Evolutionary conservation across 1,140 invertebrate species (phyloP).

Genomic region (Platorchestia sp.): DNA sequence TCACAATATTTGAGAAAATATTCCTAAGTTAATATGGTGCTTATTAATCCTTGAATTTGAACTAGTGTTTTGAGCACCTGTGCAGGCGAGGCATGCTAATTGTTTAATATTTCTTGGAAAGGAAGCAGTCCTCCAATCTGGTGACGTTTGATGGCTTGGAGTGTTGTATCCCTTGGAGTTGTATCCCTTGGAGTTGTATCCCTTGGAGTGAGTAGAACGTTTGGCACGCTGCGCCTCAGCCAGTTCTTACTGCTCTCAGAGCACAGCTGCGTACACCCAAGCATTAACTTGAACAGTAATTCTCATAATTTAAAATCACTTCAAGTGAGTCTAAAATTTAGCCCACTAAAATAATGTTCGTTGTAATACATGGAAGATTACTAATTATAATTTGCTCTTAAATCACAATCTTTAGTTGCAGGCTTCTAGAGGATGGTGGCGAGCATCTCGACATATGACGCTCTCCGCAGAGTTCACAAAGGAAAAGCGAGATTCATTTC

Average conservation of each 20-base stretch:
- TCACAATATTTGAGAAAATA: neutral
- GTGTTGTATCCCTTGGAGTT: too few species aligned
- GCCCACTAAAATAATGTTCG: neutral
- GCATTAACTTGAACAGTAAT: neutral
- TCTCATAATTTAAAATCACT: neutral
- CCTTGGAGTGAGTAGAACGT: neutral
- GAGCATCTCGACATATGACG: neutral
- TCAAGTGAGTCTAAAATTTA: neutral
- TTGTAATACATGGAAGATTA: neutral
- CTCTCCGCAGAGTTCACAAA: neutral
- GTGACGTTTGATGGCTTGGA: neutral
- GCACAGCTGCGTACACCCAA: neutral
- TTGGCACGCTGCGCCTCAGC: neutral
- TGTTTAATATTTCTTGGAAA: neutral
- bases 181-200: neutral
- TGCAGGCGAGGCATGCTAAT: neutral
- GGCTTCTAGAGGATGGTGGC: neutral
- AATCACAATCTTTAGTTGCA: neutral
- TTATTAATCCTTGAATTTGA: neutral
- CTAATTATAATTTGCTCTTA: neutral
- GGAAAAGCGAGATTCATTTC: neutral
- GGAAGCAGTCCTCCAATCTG: neutral
- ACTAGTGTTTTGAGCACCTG: neutral
- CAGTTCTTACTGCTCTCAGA: neutral
- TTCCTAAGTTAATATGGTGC: neutral